These are phyloP conservation scores for Zonotrichia albicollis DNA, from an alignment of 2,797 vertebrate species.

Conservation along the genomic window DNA sequence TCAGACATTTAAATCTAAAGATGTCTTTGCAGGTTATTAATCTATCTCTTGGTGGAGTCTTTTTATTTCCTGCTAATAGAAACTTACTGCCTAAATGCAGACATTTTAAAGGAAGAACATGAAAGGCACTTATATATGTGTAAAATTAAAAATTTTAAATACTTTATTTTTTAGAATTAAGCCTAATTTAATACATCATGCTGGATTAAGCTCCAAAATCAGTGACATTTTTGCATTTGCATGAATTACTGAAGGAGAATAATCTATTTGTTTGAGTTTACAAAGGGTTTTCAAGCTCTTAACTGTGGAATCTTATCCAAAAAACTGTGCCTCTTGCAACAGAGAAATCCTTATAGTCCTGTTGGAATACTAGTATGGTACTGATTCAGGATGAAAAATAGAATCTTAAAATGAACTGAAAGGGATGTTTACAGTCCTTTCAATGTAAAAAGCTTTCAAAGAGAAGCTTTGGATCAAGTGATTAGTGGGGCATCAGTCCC, in stretches of 20 bases:
- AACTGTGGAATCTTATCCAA: background rate
- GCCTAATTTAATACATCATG: background rate
- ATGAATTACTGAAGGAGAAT: background rate
- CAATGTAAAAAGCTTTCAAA: background rate
- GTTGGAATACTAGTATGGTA: background rate
- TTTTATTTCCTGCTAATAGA: background rate
- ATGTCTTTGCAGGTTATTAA: background rate
- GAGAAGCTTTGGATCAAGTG: conserved; percentile 22
- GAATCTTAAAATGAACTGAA: conserved; percentile 3
- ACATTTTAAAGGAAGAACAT: background rate
- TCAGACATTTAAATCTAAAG: background rate
- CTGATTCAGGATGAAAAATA: conserved; percentile 10
- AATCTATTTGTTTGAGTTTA: background rate
- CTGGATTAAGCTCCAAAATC: background rate
- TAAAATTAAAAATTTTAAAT: background rate
- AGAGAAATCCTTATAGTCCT: background rate
- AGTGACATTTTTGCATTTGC: background rate
- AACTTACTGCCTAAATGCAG: background rate
- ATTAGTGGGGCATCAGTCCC: conserved; percentile 22
- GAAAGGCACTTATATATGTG: background rate
- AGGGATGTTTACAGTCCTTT: background rate
- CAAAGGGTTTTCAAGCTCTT: background rate
- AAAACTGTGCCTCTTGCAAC: background rate
- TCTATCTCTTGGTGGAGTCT: background rate
- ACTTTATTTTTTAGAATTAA: background rate